Evolutionary conservation across 2,797 vertebrate species (phyloP), one percentile per base, ranked within the genome.

Genomic region (Microctenopoma lineatum): DNA sequence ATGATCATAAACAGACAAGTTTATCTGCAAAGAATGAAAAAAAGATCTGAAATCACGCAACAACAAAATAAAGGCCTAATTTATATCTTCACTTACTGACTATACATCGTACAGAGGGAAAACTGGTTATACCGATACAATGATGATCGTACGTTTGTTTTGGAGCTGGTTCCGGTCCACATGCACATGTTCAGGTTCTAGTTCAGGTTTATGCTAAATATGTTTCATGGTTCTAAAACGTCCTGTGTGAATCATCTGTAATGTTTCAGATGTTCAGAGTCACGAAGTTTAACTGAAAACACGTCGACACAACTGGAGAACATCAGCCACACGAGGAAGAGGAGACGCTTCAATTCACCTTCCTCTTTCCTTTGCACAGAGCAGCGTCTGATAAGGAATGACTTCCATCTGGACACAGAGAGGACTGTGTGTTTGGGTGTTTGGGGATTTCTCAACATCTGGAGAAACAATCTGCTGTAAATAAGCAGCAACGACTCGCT

Each of bases 381-480:
- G 79, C 80, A 34, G 87, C 87, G 80, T 69, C 75, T 90, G 72
- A 81, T 87, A 84, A 87, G 92, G 87, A 92, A 94, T 88, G 81
- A 90, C 89, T 91, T 91, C 92, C 92, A 93, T 93, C 89, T 93
- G 92, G 90, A 89, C 84, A 61, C 68, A 80, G 77, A 82, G 66
- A 59, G 70, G 59, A 25, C 18, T 42, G 46, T 53, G 48, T 52
- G 54, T 76, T 73, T 72, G 57, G 84, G 48, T 52, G 54, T 76
- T 73, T 72, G 57, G 84, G 85, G 89, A 86, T 73, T 89, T 89
- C 84, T 89, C 73, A 93, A 93, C 93, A 93, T 93, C 92, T 93
- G 92, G 91, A 93, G 88, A 88, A 93, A 91, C 92, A 93, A 93
- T 93, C 91, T 93, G 91, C 89, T 88, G 88, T 91, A 91, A 93